These are phyloP conservation scores for Centruroides sculpturatus DNA, from an alignment of 1,140 invertebrate genomes.

Conservation along the genomic window DNA sequence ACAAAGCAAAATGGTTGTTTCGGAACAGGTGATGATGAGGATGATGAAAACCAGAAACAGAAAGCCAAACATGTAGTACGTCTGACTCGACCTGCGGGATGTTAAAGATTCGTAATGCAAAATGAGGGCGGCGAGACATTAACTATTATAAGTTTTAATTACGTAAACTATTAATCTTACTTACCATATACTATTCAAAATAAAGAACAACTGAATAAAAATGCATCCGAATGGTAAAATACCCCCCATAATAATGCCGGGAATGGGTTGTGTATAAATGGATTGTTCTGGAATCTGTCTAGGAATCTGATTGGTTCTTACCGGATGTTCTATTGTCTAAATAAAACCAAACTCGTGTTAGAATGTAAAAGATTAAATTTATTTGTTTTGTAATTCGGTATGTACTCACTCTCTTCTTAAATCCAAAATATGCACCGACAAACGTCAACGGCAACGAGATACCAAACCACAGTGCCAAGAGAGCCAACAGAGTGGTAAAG, in stretches of 20 bases:
- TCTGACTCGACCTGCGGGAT: conserved; percentile 64
- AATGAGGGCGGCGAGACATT: too few species aligned
- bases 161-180: neutral
- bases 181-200: conserved; percentile 93
- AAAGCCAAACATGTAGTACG: conserved; percentile 99
- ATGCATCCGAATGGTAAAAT: conserved; percentile 98
- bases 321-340: conserved; percentile 85
- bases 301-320: conserved; percentile 96
- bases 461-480: conserved; percentile 91
- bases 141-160: too few species aligned
- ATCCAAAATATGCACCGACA: conserved; percentile 95
- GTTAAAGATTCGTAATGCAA: conserved; percentile 1
- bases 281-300: conserved; percentile 95
- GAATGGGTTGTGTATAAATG: conserved; percentile 83
- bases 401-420: conserved; percentile 73
- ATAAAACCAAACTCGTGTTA: conserved; percentile 13
- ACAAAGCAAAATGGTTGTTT: conserved; percentile 93
- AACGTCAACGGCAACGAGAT: conserved; percentile 97
- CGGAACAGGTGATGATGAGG: conserved; percentile 93
- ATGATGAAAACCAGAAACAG: conserved; percentile 95
- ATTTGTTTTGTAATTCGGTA: too few species aligned
- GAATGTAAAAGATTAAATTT: too few species aligned
- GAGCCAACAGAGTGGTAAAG: conserved; percentile 92
- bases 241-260: conserved; percentile 86
- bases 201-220: conserved; percentile 98